phyloP scores from a whole-genome alignment of 2,888 invertebrate genomes.

The Pharmacophagus antenor region DNA sequence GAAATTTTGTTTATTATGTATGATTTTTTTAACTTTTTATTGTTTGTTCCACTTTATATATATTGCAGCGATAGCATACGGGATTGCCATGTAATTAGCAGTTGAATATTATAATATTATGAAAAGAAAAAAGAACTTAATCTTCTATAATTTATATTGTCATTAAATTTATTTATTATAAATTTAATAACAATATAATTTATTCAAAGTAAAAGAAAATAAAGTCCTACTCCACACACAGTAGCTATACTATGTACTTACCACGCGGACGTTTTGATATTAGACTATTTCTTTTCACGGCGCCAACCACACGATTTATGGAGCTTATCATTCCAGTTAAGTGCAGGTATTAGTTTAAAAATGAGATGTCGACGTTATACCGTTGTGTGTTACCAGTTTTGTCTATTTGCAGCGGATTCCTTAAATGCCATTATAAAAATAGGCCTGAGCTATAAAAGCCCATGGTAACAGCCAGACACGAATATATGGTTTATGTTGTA shows the following conservation, averaged over 20 bases:
- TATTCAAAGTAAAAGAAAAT: neutral
- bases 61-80: too few relatives aligned
- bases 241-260: neutral
- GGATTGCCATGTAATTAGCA: too few relatives aligned
- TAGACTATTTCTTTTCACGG: slow-evolving; percentile 31
- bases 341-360: slow-evolving; percentile 29
- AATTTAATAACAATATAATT: too few relatives aligned
- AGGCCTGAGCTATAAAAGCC: neutral
- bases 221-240: slow-evolving; percentile 8
- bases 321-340: slow-evolving; percentile 32
- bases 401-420: slow-evolving; percentile 23
- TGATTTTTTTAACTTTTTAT: too few relatives aligned
- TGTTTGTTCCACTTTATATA: too few relatives aligned
- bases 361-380: slow-evolving; percentile 19
- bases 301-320: slow-evolving; percentile 33
- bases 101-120: too few relatives aligned
- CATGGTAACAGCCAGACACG: neutral
- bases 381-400: slow-evolving; percentile 13
- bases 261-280: slow-evolving; percentile 12
- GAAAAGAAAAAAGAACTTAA: too few relatives aligned
- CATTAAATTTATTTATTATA: too few relatives aligned
- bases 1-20: too few relatives aligned
- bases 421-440: slow-evolving; percentile 18
- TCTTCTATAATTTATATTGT: too few relatives aligned
- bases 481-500: neutral